phyloP scores from a whole-genome alignment of 2,797 vertebrate genomes.

The Paramormyrops hopkinsi region DNA sequence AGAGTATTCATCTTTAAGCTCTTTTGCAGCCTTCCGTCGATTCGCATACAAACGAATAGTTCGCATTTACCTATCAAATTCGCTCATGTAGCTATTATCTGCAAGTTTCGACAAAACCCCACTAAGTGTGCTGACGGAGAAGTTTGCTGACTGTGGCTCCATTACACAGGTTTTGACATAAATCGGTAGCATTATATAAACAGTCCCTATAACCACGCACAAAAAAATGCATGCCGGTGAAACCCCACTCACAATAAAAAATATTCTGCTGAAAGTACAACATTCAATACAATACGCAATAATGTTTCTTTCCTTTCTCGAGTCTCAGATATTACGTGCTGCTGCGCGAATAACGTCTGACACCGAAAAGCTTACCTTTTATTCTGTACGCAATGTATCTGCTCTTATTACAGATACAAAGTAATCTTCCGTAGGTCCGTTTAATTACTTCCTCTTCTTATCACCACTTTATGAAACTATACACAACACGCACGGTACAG shows the following conservation, averaged over 20 bases:
- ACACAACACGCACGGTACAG: not conserved
- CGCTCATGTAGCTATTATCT: not conserved
- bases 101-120: not conserved
- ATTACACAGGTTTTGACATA: not conserved
- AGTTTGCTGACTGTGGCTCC: not conserved
- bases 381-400: not conserved
- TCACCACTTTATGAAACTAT: not conserved
- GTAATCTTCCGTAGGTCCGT: not conserved
- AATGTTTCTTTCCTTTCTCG: not conserved
- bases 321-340: not conserved
- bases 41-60: not conserved
- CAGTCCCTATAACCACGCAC: not conserved
- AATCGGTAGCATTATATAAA: not conserved
- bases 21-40: not conserved
- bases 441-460: not conserved
- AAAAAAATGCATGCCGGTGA: not conserved
- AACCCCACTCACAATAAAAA: not conserved
- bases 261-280: not conserved
- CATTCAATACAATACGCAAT: not conserved
- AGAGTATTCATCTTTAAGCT: not conserved
- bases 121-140: not conserved
- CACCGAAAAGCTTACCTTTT: not conserved
- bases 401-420: not conserved
- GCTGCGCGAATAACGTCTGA: not conserved
- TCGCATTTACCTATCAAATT: not conserved